A percentile compares a stretch with the other conserved stretches of the same genome.
Conservation (phyloP, 2,113 vertebrate genomes). For the Bujurquina vittata region DNA sequence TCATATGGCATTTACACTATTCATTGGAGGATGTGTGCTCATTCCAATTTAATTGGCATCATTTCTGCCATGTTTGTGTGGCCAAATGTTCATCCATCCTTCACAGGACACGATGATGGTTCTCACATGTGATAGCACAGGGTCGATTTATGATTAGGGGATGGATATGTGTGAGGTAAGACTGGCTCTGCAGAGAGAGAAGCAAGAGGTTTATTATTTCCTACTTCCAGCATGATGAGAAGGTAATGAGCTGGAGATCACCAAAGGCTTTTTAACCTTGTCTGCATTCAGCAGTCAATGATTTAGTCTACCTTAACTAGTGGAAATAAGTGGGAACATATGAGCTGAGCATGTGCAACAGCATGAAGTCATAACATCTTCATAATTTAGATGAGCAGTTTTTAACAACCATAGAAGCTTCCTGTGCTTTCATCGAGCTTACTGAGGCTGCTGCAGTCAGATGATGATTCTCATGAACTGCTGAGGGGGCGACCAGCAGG, state of each 20-base stretch:
- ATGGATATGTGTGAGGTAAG: not conserved
- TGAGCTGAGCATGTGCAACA: accelerated
- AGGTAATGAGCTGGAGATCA: not conserved
- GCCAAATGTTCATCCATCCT: not conserved
- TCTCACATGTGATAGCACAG: not conserved
- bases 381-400: not conserved
- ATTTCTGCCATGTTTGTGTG: not conserved
- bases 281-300: not conserved
- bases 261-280: not conserved
- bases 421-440: accelerated
- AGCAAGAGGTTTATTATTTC: not conserved
- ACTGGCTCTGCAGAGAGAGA: not conserved
- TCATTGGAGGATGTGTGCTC: conserved; percentile 27
- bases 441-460: not conserved
- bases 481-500: no score
- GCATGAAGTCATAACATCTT: not conserved
- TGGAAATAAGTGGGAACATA: not conserved
- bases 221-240: not conserved
- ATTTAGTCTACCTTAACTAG: not conserved
- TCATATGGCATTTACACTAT: conserved; percentile 45
- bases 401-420: not conserved
- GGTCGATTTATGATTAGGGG: not conserved
- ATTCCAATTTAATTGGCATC: conserved; percentile 41
- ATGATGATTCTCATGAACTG: not conserved
- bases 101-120: not conserved